phyloP scores from a whole-genome alignment of 2,113 vertebrate species.

The Todiramphus chloris region DNA sequence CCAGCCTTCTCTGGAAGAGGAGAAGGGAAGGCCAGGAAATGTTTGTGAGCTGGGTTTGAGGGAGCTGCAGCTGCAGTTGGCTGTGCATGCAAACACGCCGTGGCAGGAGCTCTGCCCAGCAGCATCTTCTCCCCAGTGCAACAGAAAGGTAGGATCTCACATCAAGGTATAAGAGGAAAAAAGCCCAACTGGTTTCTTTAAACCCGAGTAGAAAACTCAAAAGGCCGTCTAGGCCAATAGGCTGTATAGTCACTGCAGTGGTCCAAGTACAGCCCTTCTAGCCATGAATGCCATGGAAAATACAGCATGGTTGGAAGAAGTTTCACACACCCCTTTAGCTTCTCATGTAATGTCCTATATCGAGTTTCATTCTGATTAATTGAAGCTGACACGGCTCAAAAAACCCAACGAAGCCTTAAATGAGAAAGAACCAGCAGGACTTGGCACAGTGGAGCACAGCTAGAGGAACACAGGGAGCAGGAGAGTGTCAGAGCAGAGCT shows the following conservation, averaged over 20 bases:
- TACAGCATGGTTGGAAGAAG: neutral
- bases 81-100: neutral
- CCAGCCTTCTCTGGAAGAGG: neutral
- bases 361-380: constrained; percentile 31
- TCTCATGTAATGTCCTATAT: neutral
- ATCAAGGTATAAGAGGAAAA: neutral
- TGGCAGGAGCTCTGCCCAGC: neutral
- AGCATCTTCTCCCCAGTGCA: neutral
- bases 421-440: neutral
- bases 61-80: neutral
- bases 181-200: neutral
- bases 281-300: neutral
- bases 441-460: neutral
- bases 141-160: neutral
- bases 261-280: neutral
- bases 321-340: neutral
- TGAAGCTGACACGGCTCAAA: constrained; percentile 2
- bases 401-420: constrained; percentile 34
- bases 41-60: accelerated
- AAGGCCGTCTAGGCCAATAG: neutral
- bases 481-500: neutral
- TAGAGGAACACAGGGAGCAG: neutral
- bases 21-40: neutral
- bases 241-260: neutral
- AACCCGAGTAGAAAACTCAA: neutral